Conservation (phyloP, 2,113 vertebrate genomes). For the Propithecus coquereli region DNA sequence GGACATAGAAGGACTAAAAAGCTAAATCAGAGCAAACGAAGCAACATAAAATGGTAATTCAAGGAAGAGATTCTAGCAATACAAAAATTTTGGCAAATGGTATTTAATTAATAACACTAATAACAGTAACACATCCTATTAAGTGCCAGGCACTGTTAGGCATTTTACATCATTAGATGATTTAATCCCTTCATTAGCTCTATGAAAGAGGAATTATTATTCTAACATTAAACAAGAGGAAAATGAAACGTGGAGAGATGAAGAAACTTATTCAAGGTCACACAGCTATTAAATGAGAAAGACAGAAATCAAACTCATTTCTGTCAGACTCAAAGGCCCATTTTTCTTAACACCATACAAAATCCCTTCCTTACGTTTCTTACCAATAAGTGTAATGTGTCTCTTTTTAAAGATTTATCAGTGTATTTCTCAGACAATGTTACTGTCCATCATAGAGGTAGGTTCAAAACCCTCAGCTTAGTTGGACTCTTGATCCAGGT, state of each 20-base stretch:
- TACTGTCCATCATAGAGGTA: neutral
- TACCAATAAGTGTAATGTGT: neutral
- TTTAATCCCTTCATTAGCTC: conserved; percentile 30
- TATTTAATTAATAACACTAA: conserved; percentile 43
- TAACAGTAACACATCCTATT: neutral
- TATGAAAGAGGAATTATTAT: neutral
- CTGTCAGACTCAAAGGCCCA: neutral
- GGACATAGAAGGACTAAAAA: neutral
- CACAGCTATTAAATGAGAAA: neutral
- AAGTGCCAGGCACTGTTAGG: neutral
- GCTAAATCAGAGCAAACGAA: neutral
- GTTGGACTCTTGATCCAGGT: neutral
- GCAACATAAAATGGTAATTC: neutral
- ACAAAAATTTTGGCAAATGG: conserved; percentile 1
- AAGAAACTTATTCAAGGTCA: conserved; percentile 4
- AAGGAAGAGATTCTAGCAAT: neutral
- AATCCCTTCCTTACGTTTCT: neutral
- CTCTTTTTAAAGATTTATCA: neutral
- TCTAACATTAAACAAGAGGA: conserved; percentile 15
- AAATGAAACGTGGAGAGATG: neutral
- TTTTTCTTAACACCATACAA: neutral
- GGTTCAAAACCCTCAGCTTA: neutral
- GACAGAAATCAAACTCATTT: neutral
- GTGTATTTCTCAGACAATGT: neutral
- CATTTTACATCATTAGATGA: neutral